phyloP scores from a whole-genome alignment of 2,113 vertebrate genomes.

The Sapajus apella region DNA sequence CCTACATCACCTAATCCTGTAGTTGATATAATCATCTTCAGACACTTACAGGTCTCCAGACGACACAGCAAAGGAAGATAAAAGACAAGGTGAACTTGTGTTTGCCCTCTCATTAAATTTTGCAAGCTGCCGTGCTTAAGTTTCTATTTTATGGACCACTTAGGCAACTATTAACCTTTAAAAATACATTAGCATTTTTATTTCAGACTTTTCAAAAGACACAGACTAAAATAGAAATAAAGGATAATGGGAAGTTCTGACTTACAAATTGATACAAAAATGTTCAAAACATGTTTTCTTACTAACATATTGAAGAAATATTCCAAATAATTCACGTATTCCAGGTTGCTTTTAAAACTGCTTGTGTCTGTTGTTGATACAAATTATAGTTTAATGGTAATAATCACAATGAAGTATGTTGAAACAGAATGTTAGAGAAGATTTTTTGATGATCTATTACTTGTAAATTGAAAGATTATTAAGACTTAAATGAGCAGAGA shows the following conservation, averaged over 20 bases:
- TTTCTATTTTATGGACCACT: constrained; percentile 69
- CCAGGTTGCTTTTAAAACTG: neutral
- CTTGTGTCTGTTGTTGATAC: neutral
- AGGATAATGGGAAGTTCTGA: constrained; percentile 3
- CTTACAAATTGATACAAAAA: constrained; percentile 37
- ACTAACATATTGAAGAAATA: neutral
- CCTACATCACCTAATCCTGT: neutral
- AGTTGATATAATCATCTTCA: constrained; percentile 58
- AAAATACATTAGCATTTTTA: constrained; percentile 71
- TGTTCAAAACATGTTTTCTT: constrained; percentile 44
- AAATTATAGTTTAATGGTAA: neutral
- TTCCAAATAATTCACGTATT: neutral
- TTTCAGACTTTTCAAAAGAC: constrained; percentile 47
- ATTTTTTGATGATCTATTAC: constrained; percentile 56
- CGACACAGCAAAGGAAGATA: constrained; percentile 35
- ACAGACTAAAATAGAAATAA: constrained; percentile 49
- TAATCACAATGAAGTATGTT: neutral
- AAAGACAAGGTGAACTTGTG: constrained; percentile 63
- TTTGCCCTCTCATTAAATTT: constrained; percentile 67
- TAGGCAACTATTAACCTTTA: constrained; percentile 78
- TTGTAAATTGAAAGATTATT: constrained; percentile 71
- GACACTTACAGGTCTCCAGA: constrained; percentile 38
- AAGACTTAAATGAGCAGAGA: constrained; percentile 66
- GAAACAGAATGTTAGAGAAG: constrained; percentile 62
- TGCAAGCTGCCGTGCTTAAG: constrained; percentile 60